Base-by-base conservation (phyloP, 2,797 vertebrate genomes). In the Neomorphus geoffroyi region DNA sequence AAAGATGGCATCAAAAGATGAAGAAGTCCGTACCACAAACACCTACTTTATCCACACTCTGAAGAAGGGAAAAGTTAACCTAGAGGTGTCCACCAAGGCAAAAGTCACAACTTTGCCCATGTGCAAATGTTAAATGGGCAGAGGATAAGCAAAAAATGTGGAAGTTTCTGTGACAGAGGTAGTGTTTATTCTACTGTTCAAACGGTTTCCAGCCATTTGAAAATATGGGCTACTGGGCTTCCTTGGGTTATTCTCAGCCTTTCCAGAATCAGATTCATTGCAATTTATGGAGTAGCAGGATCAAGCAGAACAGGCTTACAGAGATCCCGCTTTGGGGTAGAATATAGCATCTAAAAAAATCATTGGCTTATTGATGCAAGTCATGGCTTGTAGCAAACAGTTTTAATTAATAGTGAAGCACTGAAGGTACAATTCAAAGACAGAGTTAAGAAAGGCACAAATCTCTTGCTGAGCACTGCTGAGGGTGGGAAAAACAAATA, bases 401-500 rank as follows among this genome's bases (percentile, higher is more conserved):
- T 33, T 88, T 81, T 82, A 64, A 73, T 71, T 64, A 50, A n/a
- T 7, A 19, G 67, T 2, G 46, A 64, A 79, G 78, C 60, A 39
- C 66, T 57, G 91, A 53, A 88, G 62, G 26, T 53, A 56, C 33
- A 37, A 11, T 56, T 84, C 58, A 53, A 54, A 72, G 66, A 32
- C 57, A 65, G 79, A 74, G 69, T 50, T 69, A 23, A 79, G 45
- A 83, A 83, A 80, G 60, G 48, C 51, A 56, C 18, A 41, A 66
- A 75, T 69, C 43, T 83, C 75, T 41, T 28, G 43, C 66, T 48
- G 73, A 74, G 72, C 66, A 43, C 72, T 79, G n/a, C 72, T 72
- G 58, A 91, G 69, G 65, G 70, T 91, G 77, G 66, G 88, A 75
- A 92, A 75, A 93, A 3, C 51, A 90, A 93, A 70, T 66, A 62